These are phyloP conservation scores for Xestoiulus laeticollis DNA, from an alignment of 2,888 invertebrate genomes.

Conservation along the genomic window DNA sequence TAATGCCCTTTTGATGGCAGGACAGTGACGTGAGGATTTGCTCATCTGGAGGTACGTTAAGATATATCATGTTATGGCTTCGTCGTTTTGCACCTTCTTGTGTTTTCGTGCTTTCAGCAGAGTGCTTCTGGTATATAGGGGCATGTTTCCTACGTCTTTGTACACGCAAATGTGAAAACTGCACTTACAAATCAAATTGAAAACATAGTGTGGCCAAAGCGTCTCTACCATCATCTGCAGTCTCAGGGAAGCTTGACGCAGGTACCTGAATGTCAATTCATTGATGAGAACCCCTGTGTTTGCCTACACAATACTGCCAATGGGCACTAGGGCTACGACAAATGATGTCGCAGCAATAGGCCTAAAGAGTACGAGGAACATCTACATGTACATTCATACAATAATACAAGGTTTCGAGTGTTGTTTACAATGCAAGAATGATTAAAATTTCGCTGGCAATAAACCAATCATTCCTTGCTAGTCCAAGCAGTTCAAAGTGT, in stretches of 20 bases:
- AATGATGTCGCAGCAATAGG: not conserved
- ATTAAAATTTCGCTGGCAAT: too few relatives aligned
- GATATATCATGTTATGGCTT: too few relatives aligned
- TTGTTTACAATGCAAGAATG: too few relatives aligned
- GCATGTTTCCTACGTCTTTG: not conserved
- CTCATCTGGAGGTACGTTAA: not conserved
- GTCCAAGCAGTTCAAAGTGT: too few relatives aligned
- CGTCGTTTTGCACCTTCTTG: not conserved
- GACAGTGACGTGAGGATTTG: not conserved
- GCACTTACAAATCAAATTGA: not conserved
- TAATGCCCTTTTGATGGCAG: not conserved
- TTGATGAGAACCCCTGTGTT: not conserved
- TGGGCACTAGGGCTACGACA: not conserved
- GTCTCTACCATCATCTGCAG: not conserved
- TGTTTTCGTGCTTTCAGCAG: not conserved
- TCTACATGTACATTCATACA: not conserved
- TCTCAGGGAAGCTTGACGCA: not conserved
- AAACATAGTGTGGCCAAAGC: not conserved
- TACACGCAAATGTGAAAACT: constrained; percentile 15
- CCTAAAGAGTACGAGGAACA: not conserved
- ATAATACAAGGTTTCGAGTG: not conserved
- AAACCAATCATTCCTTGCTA: too few relatives aligned
- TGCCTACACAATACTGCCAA: not conserved
- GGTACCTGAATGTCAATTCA: not conserved
- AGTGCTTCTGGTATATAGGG: not conserved